Evolutionary conservation across 2,797 vertebrate genomes (phyloP).

Genomic region (Paratrypauchen microcephalus): DNA sequence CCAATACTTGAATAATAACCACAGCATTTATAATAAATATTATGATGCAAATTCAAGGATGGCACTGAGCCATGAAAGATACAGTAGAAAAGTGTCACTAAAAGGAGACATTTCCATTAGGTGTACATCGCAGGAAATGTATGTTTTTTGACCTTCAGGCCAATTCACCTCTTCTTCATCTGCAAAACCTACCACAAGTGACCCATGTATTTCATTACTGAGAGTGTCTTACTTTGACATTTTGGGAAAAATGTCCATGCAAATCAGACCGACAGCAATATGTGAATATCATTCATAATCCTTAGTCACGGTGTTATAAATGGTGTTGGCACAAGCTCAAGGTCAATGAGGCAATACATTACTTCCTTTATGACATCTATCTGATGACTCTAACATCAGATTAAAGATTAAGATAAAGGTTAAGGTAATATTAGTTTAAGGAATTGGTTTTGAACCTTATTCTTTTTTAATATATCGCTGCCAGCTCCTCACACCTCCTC

Average conservation of each 20-base stretch:
- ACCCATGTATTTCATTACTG: background rate
- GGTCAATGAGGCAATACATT: background rate
- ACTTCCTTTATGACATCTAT: background rate
- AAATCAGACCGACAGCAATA: background rate
- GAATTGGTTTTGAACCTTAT: background rate
- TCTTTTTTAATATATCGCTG: background rate
- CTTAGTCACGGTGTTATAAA: background rate
- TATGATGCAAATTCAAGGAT: slow-evolving; percentile 44
- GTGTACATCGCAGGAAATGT: slow-evolving; percentile 21
- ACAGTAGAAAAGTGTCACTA: slow-evolving; percentile 30
- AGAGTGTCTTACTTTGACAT: background rate
- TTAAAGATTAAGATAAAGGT: background rate
- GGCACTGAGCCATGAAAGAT: slow-evolving; percentile 32
- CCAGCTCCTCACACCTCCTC: background rate
- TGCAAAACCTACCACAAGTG: background rate
- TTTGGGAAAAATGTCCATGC: background rate
- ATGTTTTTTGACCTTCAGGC: slow-evolving; percentile 10
- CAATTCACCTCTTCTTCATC: background rate
- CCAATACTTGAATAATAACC: slow-evolving; percentile 22
- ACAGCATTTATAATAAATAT: slow-evolving; percentile 41
- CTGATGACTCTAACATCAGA: background rate
- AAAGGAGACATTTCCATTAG: slow-evolving; percentile 42
- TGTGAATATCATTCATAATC: background rate
- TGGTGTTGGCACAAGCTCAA: background rate
- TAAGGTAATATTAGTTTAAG: background rate